phyloP scores from a whole-genome alignment of 1,140 invertebrate species.

The Ptiloglossa arizonensis region DNA sequence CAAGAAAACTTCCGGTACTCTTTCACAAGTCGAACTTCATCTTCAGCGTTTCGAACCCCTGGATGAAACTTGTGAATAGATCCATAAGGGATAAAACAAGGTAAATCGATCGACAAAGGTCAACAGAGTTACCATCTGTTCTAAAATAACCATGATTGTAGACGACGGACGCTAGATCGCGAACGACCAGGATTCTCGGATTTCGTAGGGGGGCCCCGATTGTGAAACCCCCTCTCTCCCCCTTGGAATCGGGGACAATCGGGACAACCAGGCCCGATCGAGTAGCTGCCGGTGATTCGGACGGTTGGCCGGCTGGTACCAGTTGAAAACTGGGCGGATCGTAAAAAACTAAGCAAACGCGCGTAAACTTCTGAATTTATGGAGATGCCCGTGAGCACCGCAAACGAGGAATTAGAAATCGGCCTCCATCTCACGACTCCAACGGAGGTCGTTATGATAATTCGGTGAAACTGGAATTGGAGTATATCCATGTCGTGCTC shows the following conservation, averaged over 20 bases:
- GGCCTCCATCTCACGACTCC: constrained; percentile 69
- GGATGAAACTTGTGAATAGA: background rate
- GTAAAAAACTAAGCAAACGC: constrained; percentile 72
- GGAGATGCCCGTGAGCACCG: constrained; percentile 58
- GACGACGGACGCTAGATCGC: background rate
- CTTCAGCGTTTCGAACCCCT: too few species aligned
- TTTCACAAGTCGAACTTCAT: too few species aligned
- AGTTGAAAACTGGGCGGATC: constrained; percentile 62
- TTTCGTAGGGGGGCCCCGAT: background rate
- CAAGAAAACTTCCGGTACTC: background rate
- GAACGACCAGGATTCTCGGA: background rate
- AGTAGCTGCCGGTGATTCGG: constrained; percentile 34
- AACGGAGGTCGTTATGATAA: constrained; percentile 70
- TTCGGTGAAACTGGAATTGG: constrained; percentile 74
- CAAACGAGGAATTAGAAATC: constrained; percentile 73
- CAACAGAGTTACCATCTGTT: constrained; percentile 17
- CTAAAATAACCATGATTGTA: constrained; percentile 18
- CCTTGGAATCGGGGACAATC: constrained; percentile 49
- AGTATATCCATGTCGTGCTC: constrained; percentile 61
- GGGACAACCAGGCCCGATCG: constrained; percentile 18
- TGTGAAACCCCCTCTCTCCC: constrained; percentile 46
- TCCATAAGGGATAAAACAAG: constrained; percentile 25
- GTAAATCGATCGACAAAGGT: constrained; percentile 35
- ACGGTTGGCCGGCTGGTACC: constrained; percentile 7
- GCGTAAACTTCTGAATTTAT: constrained; percentile 73